Evolutionary conservation across 2,113 vertebrate species (phyloP).

Genomic region (Proteles cristata): DNA sequence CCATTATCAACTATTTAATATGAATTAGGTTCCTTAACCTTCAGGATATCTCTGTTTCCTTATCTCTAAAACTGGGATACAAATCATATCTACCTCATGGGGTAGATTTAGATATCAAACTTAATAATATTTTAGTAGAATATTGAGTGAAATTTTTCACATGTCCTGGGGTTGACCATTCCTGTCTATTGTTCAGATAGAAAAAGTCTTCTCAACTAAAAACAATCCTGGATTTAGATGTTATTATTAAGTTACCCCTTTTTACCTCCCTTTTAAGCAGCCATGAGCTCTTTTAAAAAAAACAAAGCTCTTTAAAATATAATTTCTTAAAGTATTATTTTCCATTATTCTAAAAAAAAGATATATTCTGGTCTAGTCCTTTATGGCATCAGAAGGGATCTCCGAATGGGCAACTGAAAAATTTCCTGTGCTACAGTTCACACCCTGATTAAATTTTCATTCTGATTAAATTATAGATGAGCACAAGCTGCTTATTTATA

Average conservation of each 20-base stretch:
- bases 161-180: not conserved
- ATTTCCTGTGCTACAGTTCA: not conserved
- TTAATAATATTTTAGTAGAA: conserved; percentile 37
- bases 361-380: conserved; percentile 41
- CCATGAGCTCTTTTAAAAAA: not conserved
- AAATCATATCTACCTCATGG: not conserved
- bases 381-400: conserved; percentile 32
- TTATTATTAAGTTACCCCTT: conserved; percentile 56
- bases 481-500: not conserved
- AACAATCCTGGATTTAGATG: conserved; percentile 5
- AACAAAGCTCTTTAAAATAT: not conserved
- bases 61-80: not conserved
- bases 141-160: not conserved
- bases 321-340: conserved; percentile 5
- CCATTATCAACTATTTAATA: not conserved
- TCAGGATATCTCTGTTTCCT: not conserved
- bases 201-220: conserved; percentile 32
- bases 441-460: not conserved
- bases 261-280: conserved; percentile 30
- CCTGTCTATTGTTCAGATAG: not conserved
- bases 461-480: not conserved
- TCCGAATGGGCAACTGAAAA: conserved; percentile 32
- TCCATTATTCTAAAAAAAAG: conserved; percentile 29
- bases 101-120: not conserved
- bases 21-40: not conserved